A percentile compares a stretch with the other conserved stretches of the same genome.
Conservation (phyloP, 2,113 vertebrate genomes). For the Globicephala melas region DNA sequence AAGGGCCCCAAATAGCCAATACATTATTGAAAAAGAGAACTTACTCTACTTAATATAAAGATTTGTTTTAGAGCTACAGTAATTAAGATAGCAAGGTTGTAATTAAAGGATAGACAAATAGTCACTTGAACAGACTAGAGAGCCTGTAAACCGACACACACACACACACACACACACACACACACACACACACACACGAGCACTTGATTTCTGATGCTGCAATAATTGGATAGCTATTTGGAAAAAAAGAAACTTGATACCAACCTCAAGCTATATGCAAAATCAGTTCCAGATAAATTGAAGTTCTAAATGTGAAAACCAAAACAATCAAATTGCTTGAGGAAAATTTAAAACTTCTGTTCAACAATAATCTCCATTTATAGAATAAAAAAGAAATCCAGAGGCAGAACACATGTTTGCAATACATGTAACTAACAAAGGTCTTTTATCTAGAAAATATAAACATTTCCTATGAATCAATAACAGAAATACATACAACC, state of each 20-base stretch:
- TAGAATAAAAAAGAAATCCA: background rate
- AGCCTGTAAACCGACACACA: background rate
- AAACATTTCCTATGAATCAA: background rate
- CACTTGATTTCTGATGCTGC: background rate
- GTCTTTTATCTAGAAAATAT: background rate
- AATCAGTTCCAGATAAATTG: background rate
- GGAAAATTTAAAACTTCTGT: background rate
- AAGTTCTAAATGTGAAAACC: background rate
- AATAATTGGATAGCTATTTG: background rate
- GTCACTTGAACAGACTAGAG: background rate
- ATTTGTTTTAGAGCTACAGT: background rate
- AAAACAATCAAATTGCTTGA: background rate
- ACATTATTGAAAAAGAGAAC: background rate
- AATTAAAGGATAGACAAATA: background rate
- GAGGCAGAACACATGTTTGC: background rate
- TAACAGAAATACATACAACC: background rate
- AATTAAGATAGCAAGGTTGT: background rate
- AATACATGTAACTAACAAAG: background rate
- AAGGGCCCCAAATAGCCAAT: background rate
- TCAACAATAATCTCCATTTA: background rate
- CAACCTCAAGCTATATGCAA: background rate
- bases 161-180: background rate
- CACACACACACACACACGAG: rapidly evolving
- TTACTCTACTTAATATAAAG: background rate
- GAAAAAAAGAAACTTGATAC: background rate